Evolutionary conservation across 2,797 vertebrate species (phyloP).

Genomic region (Hoplostethus atlanticus): DNA sequence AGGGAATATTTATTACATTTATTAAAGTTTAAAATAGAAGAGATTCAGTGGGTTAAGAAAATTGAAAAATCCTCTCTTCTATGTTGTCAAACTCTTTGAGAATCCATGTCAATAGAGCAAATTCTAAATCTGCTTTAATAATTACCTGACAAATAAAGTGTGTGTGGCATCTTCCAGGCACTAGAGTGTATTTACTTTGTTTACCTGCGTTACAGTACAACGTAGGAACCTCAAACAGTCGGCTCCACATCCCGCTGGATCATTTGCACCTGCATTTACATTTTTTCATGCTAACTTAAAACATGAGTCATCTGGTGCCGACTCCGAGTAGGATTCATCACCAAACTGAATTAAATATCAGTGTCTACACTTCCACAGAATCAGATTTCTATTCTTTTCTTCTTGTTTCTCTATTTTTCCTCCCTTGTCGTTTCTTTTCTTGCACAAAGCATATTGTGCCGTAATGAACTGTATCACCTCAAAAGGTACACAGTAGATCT

Average conservation of each 20-base stretch:
- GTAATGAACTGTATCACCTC: too few species aligned
- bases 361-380: constrained; percentile 18
- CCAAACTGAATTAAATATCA: constrained; percentile 54
- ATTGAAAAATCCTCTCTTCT: too few species aligned
- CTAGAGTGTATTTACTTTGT: constrained; percentile 18
- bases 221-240: constrained; percentile 46
- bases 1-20: too few species aligned
- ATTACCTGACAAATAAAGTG: not conserved
- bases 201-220: constrained; percentile 35
- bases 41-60: too few species aligned
- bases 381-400: constrained; percentile 22
- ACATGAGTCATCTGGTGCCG: constrained; percentile 48
- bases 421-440: not conserved
- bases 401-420: not conserved
- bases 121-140: not conserved
- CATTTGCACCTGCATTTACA: constrained; percentile 59
- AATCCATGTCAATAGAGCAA: too few species aligned
- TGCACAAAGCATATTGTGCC: too few species aligned
- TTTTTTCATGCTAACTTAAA: constrained; percentile 44
- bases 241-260: constrained; percentile 51
- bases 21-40: too few species aligned
- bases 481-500: too few species aligned
- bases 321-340: constrained; percentile 40
- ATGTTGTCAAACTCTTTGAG: too few species aligned
- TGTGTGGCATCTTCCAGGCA: not conserved